Evolutionary conservation across 2,113 vertebrate species (phyloP).

Genomic region (Passer montanus): DNA sequence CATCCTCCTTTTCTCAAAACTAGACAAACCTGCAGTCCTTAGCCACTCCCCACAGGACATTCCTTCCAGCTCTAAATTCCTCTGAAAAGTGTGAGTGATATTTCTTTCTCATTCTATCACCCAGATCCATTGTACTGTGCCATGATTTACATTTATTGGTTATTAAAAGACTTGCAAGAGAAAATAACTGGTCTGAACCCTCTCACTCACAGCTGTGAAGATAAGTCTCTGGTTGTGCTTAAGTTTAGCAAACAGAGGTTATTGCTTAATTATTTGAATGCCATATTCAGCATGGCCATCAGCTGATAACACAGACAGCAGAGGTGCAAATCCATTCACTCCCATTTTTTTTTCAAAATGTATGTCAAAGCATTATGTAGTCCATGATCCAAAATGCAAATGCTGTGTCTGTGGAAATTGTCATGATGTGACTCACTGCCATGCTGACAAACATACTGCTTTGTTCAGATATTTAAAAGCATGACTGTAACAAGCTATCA

Average conservation of each 20-base stretch:
- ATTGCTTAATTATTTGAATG: neutral
- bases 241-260: neutral
- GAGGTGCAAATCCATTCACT: neutral
- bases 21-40: neutral
- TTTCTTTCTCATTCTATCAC: neutral
- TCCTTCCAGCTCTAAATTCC: neutral
- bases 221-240: neutral
- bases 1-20: neutral
- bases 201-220: neutral
- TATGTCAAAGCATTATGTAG: neutral
- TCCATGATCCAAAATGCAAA: conserved; percentile 40
- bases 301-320: neutral
- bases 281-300: neutral
- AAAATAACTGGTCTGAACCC: neutral
- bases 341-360: neutral
- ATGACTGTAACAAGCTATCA: conserved; percentile 8
- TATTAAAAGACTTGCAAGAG: neutral
- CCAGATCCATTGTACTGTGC: neutral
- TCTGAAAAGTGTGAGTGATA: neutral
- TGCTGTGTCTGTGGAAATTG: neutral
- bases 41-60: accelerated
- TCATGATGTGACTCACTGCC: neutral
- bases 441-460: neutral
- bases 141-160: neutral
- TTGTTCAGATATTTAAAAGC: conserved; percentile 44